A percentile compares a stretch with the other conserved stretches of the same genome.
These are phyloP conservation scores for Aplocera efformata DNA, from an alignment of 2,888 invertebrate genomes.

Conservation along the genomic window DNA sequence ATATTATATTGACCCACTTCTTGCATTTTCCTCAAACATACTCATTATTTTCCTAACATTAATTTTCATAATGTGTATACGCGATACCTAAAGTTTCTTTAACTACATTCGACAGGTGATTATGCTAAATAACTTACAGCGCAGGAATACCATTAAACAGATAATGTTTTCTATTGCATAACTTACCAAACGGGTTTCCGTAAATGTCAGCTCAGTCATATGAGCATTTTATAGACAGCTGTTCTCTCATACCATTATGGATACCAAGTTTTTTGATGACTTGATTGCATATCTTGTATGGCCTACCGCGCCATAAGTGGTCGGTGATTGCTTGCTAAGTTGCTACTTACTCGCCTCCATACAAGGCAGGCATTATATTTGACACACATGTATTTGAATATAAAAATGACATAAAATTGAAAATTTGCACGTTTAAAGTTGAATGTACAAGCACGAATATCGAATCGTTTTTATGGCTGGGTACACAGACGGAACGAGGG, in stretches of 20 bases:
- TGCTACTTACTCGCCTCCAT: slow-evolving; percentile 29
- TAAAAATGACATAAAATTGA: neutral
- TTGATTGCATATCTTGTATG: slow-evolving; percentile 46
- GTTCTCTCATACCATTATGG: slow-evolving; percentile 58
- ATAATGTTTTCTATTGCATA: slow-evolving; percentile 70
- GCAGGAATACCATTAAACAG: slow-evolving; percentile 50
- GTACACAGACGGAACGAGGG: slow-evolving; percentile 23
- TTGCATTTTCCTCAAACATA: too few relatives aligned
- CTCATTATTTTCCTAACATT: slow-evolving; percentile 1
- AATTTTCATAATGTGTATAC: neutral
- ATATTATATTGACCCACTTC: too few relatives aligned
- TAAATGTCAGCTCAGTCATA: slow-evolving; percentile 62
- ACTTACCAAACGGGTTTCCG: slow-evolving; percentile 62
- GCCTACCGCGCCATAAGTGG: slow-evolving; percentile 45
- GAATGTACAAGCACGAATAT: slow-evolving; percentile 5
- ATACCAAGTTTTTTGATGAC: slow-evolving; percentile 46
- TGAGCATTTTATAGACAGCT: slow-evolving; percentile 56
- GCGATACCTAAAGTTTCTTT: slow-evolving; percentile 25
- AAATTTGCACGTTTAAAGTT: neutral
- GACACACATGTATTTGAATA: slow-evolving; percentile 30
- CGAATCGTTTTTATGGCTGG: slow-evolving; percentile 16
- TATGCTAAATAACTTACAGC: slow-evolving; percentile 54
- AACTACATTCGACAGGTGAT: slow-evolving; percentile 59
- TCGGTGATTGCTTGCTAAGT: slow-evolving; percentile 36
- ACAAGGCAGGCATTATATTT: slow-evolving; percentile 28